phyloP scores from a whole-genome alignment of 2,888 invertebrate genomes.

The Dynastes hyllus region DNA sequence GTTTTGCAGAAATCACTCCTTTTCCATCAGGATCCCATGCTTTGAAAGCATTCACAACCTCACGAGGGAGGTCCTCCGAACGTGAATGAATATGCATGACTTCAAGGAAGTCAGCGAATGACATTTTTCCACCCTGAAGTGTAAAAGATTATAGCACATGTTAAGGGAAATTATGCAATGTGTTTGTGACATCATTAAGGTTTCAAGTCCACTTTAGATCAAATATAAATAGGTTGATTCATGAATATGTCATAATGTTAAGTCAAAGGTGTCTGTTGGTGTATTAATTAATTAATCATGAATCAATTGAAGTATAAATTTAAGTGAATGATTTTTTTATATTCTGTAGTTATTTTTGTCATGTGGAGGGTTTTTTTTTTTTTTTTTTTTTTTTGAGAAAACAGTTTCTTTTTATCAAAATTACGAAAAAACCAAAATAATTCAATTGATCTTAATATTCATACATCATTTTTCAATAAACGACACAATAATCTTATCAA shows the following conservation, averaged over 20 bases:
- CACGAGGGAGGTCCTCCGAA: constrained; percentile 87
- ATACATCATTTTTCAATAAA: too few relatives aligned
- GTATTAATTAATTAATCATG: neutral
- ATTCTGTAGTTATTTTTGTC: too few relatives aligned
- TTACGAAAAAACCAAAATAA: too few relatives aligned
- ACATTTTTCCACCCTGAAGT: constrained; percentile 87
- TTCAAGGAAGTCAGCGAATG: constrained; percentile 95
- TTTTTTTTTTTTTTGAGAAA: too few relatives aligned
- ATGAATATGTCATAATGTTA: constrained; percentile 31
- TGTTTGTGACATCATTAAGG: constrained; percentile 45
- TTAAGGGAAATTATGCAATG: constrained; percentile 42
- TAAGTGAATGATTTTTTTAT: neutral
- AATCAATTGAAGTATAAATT: constrained; percentile 11
- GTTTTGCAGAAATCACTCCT: constrained; percentile 86
- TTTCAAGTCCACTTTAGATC: constrained; percentile 45
- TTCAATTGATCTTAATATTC: too few relatives aligned
- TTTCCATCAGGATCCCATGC: constrained; percentile 86
- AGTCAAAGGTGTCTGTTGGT: constrained; percentile 1
- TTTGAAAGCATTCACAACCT: constrained; percentile 92
- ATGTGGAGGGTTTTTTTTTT: too few relatives aligned
- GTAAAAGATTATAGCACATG: constrained; percentile 48
- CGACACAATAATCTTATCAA: constrained; percentile 26
- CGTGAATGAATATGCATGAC: constrained; percentile 94
- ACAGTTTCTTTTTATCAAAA: too few relatives aligned
- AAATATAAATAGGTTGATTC: constrained; percentile 22